phyloP scores from a whole-genome alignment of 2,888 invertebrate genomes.

The Anthophora plumipes region DNA sequence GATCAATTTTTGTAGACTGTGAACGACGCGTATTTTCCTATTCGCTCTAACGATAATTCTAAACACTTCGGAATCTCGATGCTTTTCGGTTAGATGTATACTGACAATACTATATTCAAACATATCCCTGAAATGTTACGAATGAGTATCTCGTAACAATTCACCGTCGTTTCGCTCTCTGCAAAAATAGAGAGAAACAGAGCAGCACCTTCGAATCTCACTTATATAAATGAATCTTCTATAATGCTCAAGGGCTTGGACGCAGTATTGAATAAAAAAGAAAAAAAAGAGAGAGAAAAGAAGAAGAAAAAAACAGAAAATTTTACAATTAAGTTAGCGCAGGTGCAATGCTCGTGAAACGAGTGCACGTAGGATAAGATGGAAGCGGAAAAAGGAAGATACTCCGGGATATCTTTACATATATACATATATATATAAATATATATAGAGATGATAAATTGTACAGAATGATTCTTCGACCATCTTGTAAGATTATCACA shows the following conservation, averaged over 20 bases:
- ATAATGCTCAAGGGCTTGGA: constrained; percentile 78
- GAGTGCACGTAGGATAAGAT: constrained; percentile 62
- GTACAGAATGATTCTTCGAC: constrained; percentile 59
- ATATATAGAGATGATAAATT: constrained; percentile 31
- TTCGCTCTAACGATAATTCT: neutral
- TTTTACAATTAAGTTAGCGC: constrained; percentile 62
- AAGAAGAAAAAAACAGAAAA: neutral
- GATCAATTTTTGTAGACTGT: constrained; percentile 13
- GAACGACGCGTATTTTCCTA: constrained; percentile 10
- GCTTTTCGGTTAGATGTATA: neutral
- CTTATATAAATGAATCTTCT: constrained; percentile 56
- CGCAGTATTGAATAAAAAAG: constrained; percentile 65
- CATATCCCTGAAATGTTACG: constrained; percentile 42
- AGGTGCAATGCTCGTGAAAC: constrained; percentile 70
- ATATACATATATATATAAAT: constrained; percentile 32
- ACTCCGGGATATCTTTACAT: constrained; percentile 46
- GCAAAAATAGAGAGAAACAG: constrained; percentile 19
- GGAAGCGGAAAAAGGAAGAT: neutral
- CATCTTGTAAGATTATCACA: constrained; percentile 56
- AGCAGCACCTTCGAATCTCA: constrained; percentile 52
- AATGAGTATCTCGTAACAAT: neutral
- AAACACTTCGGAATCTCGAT: neutral
- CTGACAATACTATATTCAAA: neutral
- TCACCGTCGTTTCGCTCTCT: constrained; percentile 30
- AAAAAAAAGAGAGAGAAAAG: too few species aligned